A percentile compares a stretch with the other conserved stretches of the same genome.
phyloP scores from a whole-genome alignment of 1,140 invertebrate species.

The Oncopodura yosiiana region DNA sequence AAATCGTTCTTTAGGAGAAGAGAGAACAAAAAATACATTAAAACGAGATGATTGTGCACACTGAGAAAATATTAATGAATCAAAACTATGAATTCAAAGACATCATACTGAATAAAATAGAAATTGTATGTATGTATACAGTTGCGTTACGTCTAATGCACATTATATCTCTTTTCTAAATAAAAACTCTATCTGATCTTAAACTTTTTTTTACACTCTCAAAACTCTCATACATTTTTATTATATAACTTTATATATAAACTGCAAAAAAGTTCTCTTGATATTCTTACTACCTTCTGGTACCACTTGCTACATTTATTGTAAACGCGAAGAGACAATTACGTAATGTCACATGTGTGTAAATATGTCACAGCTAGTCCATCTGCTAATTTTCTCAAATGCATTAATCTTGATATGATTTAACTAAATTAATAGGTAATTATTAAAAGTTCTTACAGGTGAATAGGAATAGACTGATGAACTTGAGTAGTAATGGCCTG shows the following conservation, averaged over 20 bases:
- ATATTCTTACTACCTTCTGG: not conserved
- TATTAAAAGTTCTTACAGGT: conserved; percentile 18
- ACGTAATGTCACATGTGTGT: not conserved
- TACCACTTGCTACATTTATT: not conserved
- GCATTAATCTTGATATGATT: not conserved
- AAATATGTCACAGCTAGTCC: not conserved
- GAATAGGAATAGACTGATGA: conserved; percentile 32
- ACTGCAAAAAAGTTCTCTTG: not conserved
- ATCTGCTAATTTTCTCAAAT: not conserved
- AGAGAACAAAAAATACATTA: no score
- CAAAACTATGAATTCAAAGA: no score
- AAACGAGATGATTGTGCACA: not conserved
- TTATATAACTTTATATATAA: not conserved
- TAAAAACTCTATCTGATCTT: no score
- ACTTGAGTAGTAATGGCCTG: conserved; percentile 28
- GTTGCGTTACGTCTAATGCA: not conserved
- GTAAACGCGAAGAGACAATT: not conserved
- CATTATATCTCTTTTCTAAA: not conserved
- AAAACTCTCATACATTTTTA: not conserved
- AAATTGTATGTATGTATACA: no score
- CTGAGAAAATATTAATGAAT: not conserved
- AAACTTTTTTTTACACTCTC: no score
- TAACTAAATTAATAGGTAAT: not conserved
- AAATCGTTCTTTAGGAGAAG: no score
- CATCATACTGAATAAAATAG: conserved; percentile 1